Conservation (phyloP, 2,888 invertebrate species). For the Acronicta aceris region DNA sequence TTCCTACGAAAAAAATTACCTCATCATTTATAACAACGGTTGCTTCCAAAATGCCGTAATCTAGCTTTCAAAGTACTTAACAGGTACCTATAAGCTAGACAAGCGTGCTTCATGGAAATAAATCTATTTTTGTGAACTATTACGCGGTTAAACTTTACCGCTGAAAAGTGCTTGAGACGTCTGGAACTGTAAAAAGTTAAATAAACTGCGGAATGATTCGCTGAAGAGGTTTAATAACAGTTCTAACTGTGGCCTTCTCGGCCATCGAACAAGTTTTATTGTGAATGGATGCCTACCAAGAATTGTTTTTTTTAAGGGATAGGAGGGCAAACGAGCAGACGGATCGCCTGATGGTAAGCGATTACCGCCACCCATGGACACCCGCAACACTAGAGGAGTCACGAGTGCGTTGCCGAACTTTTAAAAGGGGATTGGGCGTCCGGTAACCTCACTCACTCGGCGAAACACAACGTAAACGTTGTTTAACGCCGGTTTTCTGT, state of each 20-base stretch:
- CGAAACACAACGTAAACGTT: too few species aligned
- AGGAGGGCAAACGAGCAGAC: too few species aligned
- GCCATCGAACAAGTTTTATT: neutral
- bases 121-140: constrained; percentile 39
- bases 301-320: too few species aligned
- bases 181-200: constrained; percentile 47
- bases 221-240: constrained; percentile 25
- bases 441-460: too few species aligned
- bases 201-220: constrained; percentile 40
- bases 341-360: too few species aligned
- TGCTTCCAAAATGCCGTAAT: neutral
- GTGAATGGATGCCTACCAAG: too few species aligned
- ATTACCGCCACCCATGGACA: too few species aligned
- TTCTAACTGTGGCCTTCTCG: neutral
- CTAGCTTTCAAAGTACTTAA: constrained; percentile 13
- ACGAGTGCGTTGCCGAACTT: too few species aligned
- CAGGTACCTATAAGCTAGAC: constrained; percentile 20
- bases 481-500: too few species aligned
- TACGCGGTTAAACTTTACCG: constrained; percentile 35
- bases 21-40: constrained; percentile 7
- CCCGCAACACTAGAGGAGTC: too few species aligned
- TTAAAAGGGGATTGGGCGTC: too few species aligned
- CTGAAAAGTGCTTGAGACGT: constrained; percentile 39
- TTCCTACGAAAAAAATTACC: neutral
- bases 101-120: constrained; percentile 25